Percentiles rank a stretch among this genome's conserved stretches.
phyloP scores from a whole-genome alignment of 2,888 invertebrate species.

The Phyllotreta striolata region DNA sequence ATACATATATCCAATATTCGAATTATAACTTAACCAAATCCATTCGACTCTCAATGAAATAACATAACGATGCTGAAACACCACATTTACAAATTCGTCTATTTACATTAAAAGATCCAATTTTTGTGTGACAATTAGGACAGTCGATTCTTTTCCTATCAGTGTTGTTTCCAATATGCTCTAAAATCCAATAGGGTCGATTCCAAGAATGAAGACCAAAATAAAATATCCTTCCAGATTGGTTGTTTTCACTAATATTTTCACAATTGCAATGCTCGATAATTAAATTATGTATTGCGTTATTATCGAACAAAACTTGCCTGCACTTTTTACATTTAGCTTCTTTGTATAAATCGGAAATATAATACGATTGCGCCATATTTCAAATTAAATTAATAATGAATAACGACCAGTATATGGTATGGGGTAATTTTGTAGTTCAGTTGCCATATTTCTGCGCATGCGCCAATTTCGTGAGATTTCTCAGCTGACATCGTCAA shows the following conservation, averaged over 20 bases:
- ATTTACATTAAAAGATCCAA: constrained; percentile 4
- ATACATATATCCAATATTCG: constrained; percentile 15
- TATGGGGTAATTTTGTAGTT: too few species aligned
- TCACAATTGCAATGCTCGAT: neutral
- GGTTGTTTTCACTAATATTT: neutral
- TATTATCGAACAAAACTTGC: neutral
- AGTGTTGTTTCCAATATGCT: neutral
- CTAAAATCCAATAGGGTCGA: constrained; percentile 1
- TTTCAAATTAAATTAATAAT: neutral
- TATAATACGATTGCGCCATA: neutral
- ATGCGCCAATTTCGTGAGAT: too few species aligned
- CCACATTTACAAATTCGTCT: constrained; percentile 5
- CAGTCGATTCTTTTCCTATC: neutral
- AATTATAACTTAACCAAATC: constrained; percentile 8
- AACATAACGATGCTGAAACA: neutral
- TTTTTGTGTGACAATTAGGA: neutral
- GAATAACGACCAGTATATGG: too few species aligned
- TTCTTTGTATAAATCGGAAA: constrained; percentile 5
- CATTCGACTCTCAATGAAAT: constrained; percentile 5
- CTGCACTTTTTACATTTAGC: constrained; percentile 11
- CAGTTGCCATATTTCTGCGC: too few species aligned
- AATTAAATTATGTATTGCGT: neutral
- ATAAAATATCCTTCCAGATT: neutral
- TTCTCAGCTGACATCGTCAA: too few species aligned
- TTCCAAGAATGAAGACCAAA: neutral